Evolutionary conservation across 1,140 invertebrate genomes (phyloP).

Genomic region (Thaumatotibia leucotreta): DNA sequence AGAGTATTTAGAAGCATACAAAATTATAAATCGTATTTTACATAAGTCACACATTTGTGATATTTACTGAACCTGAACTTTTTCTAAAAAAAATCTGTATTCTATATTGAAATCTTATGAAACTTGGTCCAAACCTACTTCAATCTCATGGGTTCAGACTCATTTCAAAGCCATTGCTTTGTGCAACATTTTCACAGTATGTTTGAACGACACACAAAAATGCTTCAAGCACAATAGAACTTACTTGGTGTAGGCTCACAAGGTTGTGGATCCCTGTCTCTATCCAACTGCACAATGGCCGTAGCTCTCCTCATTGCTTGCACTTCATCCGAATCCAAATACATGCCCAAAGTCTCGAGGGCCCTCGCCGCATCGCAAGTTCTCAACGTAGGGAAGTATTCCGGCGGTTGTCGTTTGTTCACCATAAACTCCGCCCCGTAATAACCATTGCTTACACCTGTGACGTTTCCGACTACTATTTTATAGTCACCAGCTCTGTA

Average conservation of each 20-base stretch:
- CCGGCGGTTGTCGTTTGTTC: conserved; percentile 41
- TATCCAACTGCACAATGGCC: conserved; percentile 38
- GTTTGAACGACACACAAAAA: too few species aligned
- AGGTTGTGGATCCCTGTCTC: conserved; percentile 36
- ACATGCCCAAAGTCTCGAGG: conserved; percentile 42
- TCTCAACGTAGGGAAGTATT: conserved; percentile 45
- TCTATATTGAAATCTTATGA: too few species aligned
- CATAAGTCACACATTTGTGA: too few species aligned
- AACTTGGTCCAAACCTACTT: too few species aligned
- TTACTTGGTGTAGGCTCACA: conserved; percentile 55
- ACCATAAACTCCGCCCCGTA: conserved; percentile 51
- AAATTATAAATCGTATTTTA: too few species aligned
- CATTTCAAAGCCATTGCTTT: too few species aligned
- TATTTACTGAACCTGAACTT: too few species aligned
- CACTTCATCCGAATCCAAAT: conserved; percentile 41
- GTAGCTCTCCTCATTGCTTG: conserved; percentile 35
- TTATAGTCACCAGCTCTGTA: conserved; percentile 64
- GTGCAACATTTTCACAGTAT: too few species aligned
- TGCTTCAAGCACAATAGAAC: conserved; percentile 29
- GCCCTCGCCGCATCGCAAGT: conserved; percentile 41
- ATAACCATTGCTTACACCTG: conserved; percentile 51
- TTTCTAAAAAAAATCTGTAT: too few species aligned
- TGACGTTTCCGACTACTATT: conserved; percentile 60
- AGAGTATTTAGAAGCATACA: too few species aligned
- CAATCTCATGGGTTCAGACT: too few species aligned